These are phyloP conservation scores for Brachyptera risi DNA, from an alignment of 2,888 invertebrate species.

Conservation along the genomic window DNA sequence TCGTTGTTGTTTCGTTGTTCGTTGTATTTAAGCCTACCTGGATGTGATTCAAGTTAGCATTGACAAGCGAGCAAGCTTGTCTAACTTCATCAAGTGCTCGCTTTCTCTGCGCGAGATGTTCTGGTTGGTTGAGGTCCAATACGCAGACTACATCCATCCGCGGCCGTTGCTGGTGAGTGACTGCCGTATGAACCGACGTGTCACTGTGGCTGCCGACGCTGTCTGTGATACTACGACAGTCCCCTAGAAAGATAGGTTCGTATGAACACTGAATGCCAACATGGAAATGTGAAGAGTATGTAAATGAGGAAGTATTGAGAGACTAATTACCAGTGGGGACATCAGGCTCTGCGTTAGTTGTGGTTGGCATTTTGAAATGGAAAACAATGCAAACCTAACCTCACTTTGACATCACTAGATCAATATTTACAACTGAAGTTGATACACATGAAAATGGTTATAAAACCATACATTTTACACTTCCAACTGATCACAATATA, in stretches of 20 bases:
- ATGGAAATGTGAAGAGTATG: not conserved
- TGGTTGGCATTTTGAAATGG: constrained; percentile 22
- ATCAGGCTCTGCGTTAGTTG: constrained; percentile 22
- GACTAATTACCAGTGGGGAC: constrained; percentile 19
- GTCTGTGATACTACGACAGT: constrained; percentile 50
- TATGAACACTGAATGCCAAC: not conserved
- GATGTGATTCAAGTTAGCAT: constrained; percentile 77
- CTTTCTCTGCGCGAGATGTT: constrained; percentile 69
- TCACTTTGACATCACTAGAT: not conserved
- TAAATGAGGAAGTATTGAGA: too few relatives aligned
- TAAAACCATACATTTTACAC: too few relatives aligned
- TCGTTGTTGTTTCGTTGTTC: too few relatives aligned
- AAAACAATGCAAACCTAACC: constrained; percentile 5
- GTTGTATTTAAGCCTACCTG: too few relatives aligned
- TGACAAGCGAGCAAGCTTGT: constrained; percentile 71
- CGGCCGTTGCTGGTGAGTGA: constrained; percentile 46
- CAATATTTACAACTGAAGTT: too few relatives aligned
- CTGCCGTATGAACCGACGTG: constrained; percentile 46
- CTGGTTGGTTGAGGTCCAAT: constrained; percentile 70
- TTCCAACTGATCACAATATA: too few relatives aligned
- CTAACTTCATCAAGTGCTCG: constrained; percentile 81
- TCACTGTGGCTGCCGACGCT: constrained; percentile 61
- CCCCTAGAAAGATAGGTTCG: constrained; percentile 7
- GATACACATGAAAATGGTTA: too few relatives aligned
- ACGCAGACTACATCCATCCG: constrained; percentile 88